Percentiles rank a stretch among this genome's conserved stretches.
phyloP scores from a whole-genome alignment of 2,113 vertebrate genomes.

The Pygoscelis adeliae region DNA sequence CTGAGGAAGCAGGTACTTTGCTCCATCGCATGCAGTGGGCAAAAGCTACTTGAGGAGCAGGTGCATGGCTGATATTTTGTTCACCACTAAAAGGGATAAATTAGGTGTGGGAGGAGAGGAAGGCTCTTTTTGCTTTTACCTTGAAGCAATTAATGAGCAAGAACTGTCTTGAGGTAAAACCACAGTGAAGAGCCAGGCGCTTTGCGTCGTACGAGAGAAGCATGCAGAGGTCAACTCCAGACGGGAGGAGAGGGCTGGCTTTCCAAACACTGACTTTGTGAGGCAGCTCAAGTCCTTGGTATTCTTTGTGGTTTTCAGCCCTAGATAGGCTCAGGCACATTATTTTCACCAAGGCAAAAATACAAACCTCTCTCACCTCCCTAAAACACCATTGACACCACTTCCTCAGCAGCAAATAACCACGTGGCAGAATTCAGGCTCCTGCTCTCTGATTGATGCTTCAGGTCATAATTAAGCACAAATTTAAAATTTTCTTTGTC shows the following conservation, averaged over 20 bases:
- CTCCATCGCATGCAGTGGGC: neutral
- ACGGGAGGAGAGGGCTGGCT: neutral
- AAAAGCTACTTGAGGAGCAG: neutral
- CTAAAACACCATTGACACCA: neutral
- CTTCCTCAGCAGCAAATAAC: neutral
- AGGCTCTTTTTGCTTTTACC: neutral
- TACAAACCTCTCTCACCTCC: neutral
- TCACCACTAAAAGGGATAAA: neutral
- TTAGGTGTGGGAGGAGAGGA: neutral
- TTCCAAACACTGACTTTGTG: neutral
- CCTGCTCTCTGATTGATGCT: neutral
- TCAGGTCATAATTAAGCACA: neutral
- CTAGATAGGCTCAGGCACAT: neutral
- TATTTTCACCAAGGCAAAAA: neutral
- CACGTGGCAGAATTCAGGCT: neutral
- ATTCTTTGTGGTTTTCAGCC: neutral
- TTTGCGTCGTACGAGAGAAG: accelerated
- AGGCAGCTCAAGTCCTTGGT: neutral
- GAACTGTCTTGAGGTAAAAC: neutral
- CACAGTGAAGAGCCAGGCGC: neutral
- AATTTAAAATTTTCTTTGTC: neutral
- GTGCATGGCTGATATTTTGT: neutral
- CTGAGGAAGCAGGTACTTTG: neutral
- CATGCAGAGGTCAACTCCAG: neutral
- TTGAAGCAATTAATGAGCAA: neutral